Percentiles rank a stretch among this genome's conserved stretches.
Conservation (phyloP, 2,888 invertebrate genomes). For the Deroplatys truncata region DNA sequence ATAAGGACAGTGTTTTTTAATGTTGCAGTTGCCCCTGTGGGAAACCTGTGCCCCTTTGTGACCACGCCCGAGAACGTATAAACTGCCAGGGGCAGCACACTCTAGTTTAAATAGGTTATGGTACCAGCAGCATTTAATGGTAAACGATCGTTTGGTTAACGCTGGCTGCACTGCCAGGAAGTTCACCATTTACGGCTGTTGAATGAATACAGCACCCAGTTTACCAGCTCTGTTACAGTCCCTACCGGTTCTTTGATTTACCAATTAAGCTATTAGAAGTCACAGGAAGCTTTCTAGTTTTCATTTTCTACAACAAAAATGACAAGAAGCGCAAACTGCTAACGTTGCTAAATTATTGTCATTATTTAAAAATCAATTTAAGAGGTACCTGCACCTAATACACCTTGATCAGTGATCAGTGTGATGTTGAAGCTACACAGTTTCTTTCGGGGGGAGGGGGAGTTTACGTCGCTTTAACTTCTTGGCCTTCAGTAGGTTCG, state of each 20-base stretch:
- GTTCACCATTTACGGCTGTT: background rate
- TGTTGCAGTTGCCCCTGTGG: background rate
- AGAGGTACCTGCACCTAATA: no score
- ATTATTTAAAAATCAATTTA: no score
- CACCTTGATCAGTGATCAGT: no score
- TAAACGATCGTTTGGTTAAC: background rate
- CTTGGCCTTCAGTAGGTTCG: no score
- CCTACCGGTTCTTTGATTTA: background rate
- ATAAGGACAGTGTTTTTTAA: background rate
- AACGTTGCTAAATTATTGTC: no score
- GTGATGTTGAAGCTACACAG: no score
- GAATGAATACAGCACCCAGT: background rate
- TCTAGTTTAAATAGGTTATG: background rate
- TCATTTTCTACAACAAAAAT: no score
- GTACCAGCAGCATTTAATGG: background rate
- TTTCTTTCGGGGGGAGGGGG: no score
- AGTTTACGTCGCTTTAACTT: no score
- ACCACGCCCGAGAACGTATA: background rate
- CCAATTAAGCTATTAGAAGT: background rate
- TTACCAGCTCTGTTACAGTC: background rate
- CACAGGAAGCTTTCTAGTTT: no score
- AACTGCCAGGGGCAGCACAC: background rate
- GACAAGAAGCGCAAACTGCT: no score
- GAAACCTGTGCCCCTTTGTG: background rate
- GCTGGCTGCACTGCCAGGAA: background rate